Percentiles rank a stretch among this genome's conserved stretches.
These are phyloP conservation scores for Polyommatus iphigenia DNA, from an alignment of 2,888 invertebrate species.

Conservation along the genomic window DNA sequence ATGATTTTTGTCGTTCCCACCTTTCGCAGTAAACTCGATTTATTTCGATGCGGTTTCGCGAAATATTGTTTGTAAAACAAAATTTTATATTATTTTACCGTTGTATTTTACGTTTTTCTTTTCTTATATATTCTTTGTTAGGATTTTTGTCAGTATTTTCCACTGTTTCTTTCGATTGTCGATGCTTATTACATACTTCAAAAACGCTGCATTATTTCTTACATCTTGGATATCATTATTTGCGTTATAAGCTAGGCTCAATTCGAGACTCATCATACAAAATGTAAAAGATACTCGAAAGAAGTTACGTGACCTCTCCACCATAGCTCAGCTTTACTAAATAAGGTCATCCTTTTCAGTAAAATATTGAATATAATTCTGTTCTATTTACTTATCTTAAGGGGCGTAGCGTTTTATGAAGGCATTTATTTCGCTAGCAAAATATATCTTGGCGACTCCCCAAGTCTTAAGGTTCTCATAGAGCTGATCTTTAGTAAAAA, in stretches of 20 bases:
- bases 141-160: background rate
- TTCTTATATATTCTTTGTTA: background rate
- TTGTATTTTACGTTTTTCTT: background rate
- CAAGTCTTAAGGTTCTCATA: background rate
- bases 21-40: constrained; percentile 29
- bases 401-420: constrained; percentile 3
- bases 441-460: constrained; percentile 9
- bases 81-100: background rate
- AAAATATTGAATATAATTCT: constrained; percentile 26
- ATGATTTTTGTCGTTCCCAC: constrained; percentile 34
- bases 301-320: constrained; percentile 17
- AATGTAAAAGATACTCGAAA: constrained; percentile 2
- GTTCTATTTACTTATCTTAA: constrained; percentile 23
- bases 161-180: background rate
- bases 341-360: constrained; percentile 12
- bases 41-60: constrained; percentile 13
- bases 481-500: background rate
- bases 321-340: constrained; percentile 6
- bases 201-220: background rate
- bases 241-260: background rate
- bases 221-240: background rate
- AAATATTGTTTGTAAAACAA: constrained; percentile 9
- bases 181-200: background rate
- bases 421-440: constrained; percentile 13
- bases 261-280: background rate